A percentile compares a stretch with the other conserved stretches of the same genome.
These are phyloP conservation scores for Rapana venosa DNA, from an alignment of 2,888 invertebrate genomes.

Conservation along the genomic window DNA sequence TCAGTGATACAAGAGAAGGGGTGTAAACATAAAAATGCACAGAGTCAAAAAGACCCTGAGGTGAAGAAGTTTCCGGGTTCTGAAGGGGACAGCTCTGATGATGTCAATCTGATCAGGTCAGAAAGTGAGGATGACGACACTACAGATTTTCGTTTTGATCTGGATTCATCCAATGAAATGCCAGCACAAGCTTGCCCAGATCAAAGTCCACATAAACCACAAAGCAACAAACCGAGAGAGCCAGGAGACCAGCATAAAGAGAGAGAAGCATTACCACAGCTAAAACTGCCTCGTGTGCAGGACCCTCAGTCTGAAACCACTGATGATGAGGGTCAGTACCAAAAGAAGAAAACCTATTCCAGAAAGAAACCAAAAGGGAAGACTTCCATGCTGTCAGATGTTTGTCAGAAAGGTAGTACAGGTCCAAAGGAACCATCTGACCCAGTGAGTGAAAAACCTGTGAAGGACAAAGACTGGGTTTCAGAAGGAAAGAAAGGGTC, in stretches of 20 bases:
- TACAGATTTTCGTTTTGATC: conserved; percentile 30
- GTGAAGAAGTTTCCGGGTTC: neutral
- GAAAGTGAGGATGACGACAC: conserved; percentile 30
- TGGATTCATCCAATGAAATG: neutral
- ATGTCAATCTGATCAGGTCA: neutral
- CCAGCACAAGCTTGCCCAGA: neutral
- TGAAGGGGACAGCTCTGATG: neutral
- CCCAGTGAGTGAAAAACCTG: neutral
- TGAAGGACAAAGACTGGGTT: neutral
- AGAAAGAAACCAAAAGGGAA: neutral
- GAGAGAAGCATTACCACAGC: neutral
- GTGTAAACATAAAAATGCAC: neutral
- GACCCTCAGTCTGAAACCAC: too few species aligned
- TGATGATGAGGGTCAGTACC: neutral
- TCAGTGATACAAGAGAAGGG: neutral
- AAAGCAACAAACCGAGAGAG: neutral
- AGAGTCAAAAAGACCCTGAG: neutral
- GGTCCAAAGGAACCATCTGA: neutral
- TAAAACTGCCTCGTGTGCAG: neutral
- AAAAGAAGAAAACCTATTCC: neutral
- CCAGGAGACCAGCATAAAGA: neutral
- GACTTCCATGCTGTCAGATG: neutral
- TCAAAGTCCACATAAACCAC: neutral
- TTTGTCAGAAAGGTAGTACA: neutral
- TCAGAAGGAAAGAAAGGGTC: neutral